Evolutionary conservation across 2,113 vertebrate species (phyloP).

Genomic region (Bubo scandiacus): DNA sequence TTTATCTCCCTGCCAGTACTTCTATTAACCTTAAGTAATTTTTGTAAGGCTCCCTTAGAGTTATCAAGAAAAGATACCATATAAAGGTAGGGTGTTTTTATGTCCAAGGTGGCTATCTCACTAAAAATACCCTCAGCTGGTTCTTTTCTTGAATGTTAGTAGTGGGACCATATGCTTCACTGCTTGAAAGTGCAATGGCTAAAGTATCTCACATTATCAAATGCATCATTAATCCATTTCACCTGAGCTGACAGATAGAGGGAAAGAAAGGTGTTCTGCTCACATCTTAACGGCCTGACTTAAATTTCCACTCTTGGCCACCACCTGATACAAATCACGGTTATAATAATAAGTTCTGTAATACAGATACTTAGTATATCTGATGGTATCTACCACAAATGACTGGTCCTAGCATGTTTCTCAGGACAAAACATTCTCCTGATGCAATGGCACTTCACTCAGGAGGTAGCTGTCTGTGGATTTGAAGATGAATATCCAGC

Average conservation of each 20-base stretch:
- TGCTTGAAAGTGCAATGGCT: background rate
- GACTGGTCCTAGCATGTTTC: background rate
- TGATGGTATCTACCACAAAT: background rate
- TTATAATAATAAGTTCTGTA: background rate
- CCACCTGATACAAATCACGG: background rate
- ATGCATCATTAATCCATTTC: background rate
- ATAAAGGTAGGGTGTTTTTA: background rate
- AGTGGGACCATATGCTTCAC: accelerated
- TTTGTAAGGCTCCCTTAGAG: background rate
- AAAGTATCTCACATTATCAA: background rate
- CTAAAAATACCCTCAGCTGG: background rate
- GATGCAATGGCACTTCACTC: background rate
- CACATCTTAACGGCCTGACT: background rate
- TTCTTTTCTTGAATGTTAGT: background rate
- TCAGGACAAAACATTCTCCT: background rate
- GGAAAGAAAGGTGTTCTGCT: background rate
- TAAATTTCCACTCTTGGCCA: background rate
- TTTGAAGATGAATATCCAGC: background rate
- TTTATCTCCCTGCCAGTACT: background rate
- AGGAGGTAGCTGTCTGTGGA: background rate
- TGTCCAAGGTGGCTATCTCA: background rate
- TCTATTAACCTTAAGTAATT: background rate
- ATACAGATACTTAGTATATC: background rate
- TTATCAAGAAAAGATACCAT: background rate
- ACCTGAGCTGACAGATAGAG: background rate